These are phyloP conservation scores for Liasis olivaceus DNA, from an alignment of 2,797 vertebrate species.

Conservation along the genomic window DNA sequence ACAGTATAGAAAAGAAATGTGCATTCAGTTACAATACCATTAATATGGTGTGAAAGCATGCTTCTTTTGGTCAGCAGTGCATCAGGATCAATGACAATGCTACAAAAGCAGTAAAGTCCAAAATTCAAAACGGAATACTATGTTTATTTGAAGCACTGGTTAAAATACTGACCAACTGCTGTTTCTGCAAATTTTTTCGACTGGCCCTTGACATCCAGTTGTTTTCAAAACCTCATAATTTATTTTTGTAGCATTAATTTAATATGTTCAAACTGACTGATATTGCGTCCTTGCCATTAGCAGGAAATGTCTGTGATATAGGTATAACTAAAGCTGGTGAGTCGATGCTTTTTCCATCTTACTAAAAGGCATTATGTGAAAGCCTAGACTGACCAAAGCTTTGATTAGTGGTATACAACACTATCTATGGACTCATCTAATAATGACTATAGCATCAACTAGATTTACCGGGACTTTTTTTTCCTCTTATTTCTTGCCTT, in stretches of 20 bases:
- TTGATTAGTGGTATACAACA: not conserved
- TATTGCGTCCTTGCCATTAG: not conserved
- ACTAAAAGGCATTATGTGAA: not conserved
- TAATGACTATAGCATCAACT: too few species aligned
- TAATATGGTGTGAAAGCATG: too few species aligned
- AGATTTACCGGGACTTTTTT: too few species aligned
- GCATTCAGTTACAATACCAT: too few species aligned
- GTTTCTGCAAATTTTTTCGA: not conserved
- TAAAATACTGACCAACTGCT: not conserved
- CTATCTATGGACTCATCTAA: too few species aligned
- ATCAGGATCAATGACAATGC: too few species aligned
- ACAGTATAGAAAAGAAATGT: too few species aligned
- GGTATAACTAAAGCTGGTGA: not conserved
- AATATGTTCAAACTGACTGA: not conserved
- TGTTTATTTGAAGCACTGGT: not conserved
- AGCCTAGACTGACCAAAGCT: not conserved
- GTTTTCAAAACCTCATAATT: not conserved
- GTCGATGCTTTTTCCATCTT: not conserved
- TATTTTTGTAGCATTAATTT: not conserved
- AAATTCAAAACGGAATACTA: not conserved
- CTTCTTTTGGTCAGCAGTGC: too few species aligned
- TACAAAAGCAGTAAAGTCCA: not conserved
- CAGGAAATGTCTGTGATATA: not conserved
- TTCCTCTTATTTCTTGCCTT: too few species aligned
- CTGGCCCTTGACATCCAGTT: not conserved